phyloP scores from a whole-genome alignment of 2,797 vertebrate genomes.

The Sebastes paucispinis region DNA sequence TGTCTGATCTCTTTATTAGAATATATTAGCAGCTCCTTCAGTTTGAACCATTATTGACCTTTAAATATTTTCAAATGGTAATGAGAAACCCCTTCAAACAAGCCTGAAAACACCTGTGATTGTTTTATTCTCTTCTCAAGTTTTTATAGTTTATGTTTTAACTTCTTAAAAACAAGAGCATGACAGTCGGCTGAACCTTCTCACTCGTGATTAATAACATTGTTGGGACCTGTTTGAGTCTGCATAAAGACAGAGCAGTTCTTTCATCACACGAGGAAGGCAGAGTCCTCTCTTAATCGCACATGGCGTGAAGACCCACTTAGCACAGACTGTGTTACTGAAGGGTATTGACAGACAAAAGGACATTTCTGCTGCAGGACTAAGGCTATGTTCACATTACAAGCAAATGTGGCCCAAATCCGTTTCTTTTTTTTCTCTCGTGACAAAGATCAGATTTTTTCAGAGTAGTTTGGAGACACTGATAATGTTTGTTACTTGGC shows the following conservation, averaged over 20 bases:
- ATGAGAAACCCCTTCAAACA: background rate
- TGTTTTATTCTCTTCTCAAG: background rate
- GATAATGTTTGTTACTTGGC: too few species aligned
- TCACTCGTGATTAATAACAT: background rate
- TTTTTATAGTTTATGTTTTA: background rate
- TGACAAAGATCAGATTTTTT: too few species aligned
- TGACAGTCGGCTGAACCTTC: background rate
- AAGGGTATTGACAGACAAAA: conserved; percentile 23
- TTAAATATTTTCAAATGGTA: background rate
- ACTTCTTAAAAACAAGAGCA: background rate
- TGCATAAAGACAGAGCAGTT: background rate
- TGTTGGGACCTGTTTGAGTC: background rate
- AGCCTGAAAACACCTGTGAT: background rate
- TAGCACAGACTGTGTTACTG: conserved; percentile 8
- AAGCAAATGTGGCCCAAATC: too few species aligned
- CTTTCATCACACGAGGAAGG: conserved; percentile 3
- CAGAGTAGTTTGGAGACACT: too few species aligned
- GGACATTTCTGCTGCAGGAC: conserved; percentile 2
- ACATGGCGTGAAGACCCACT: conserved; percentile 26
- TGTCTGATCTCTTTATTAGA: background rate
- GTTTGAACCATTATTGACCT: background rate
- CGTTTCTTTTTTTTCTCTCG: too few species aligned
- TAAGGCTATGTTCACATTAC: background rate
- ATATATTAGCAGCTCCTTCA: background rate
- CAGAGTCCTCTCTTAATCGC: conserved; percentile 8